These are phyloP conservation scores for Herpetotheres cachinnans DNA, from an alignment of 2,113 vertebrate genomes.

Conservation along the genomic window DNA sequence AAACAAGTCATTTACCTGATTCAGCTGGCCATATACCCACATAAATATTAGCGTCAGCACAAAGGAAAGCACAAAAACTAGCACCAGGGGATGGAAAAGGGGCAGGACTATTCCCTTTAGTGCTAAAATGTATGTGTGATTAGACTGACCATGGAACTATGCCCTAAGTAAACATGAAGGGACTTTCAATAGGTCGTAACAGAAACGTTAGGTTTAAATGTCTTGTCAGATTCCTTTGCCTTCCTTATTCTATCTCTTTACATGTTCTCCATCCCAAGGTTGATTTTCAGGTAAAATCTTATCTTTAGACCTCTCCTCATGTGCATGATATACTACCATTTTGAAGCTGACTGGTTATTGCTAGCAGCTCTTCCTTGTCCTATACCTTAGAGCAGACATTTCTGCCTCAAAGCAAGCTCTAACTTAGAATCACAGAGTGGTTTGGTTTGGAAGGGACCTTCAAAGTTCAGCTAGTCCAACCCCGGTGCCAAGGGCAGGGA, in stretches of 20 bases:
- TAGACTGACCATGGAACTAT: not conserved
- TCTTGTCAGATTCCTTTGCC: not conserved
- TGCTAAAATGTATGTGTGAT: not conserved
- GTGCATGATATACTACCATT: not conserved
- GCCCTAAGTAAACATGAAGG: not conserved
- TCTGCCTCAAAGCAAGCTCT: not conserved
- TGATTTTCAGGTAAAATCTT: not conserved
- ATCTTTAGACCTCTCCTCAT: not conserved
- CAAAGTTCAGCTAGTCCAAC: not conserved
- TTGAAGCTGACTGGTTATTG: not conserved
- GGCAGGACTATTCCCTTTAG: not conserved
- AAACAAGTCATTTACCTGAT: not conserved
- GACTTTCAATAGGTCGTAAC: not conserved
- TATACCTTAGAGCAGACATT: not conserved
- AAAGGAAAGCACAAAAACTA: not conserved
- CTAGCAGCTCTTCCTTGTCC: not conserved
- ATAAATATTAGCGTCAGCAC: not conserved
- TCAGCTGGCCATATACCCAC: not conserved
- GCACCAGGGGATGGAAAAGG: not conserved
- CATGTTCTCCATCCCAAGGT: not conserved
- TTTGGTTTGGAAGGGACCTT: not conserved
- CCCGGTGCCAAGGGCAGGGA: not conserved
- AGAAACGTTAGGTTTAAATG: not conserved
- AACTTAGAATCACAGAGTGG: not conserved
- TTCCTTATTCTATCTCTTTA: not conserved